phyloP scores from a whole-genome alignment of 2,888 invertebrate genomes.

The Palloptera scutellata region DNA sequence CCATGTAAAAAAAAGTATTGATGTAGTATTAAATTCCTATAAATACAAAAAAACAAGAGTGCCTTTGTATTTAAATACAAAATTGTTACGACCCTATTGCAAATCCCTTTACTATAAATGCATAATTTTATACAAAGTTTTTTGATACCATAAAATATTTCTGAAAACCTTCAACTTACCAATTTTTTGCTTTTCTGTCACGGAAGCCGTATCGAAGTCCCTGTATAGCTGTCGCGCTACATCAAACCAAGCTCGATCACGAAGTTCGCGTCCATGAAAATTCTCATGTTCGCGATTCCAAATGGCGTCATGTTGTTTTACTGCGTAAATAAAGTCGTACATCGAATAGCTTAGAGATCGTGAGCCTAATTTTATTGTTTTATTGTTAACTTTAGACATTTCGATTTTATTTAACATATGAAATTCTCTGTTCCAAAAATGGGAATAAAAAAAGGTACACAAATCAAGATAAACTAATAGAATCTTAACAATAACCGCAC shows the following conservation, averaged over 20 bases:
- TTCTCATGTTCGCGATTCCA: conserved; percentile 49
- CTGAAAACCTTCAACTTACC: conserved; percentile 35
- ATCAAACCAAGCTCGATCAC: conserved; percentile 49
- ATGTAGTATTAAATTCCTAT: too few relatives aligned
- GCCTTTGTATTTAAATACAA: too few relatives aligned
- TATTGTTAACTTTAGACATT: conserved; percentile 47
- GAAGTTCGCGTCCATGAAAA: conserved; percentile 48
- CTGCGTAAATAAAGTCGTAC: conserved; percentile 50
- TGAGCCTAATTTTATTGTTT: conserved; percentile 45
- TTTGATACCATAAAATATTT: too few relatives aligned
- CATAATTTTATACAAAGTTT: too few relatives aligned
- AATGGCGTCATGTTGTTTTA: conserved; percentile 42
- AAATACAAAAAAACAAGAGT: too few relatives aligned
- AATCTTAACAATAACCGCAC: background rate
- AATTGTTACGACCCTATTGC: too few relatives aligned
- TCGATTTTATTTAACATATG: background rate
- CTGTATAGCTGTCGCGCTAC: conserved; percentile 44
- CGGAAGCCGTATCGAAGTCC: conserved; percentile 38
- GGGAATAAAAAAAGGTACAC: background rate
- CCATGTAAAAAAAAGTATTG: too few relatives aligned
- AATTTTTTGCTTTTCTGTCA: conserved; percentile 45
- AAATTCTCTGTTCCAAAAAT: too few relatives aligned
- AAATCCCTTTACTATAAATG: too few relatives aligned
- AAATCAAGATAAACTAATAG: background rate
- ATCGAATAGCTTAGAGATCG: conserved; percentile 43